These are phyloP conservation scores for Mirounga angustirostris DNA, from an alignment of 2,113 vertebrate species.

Conservation along the genomic window DNA sequence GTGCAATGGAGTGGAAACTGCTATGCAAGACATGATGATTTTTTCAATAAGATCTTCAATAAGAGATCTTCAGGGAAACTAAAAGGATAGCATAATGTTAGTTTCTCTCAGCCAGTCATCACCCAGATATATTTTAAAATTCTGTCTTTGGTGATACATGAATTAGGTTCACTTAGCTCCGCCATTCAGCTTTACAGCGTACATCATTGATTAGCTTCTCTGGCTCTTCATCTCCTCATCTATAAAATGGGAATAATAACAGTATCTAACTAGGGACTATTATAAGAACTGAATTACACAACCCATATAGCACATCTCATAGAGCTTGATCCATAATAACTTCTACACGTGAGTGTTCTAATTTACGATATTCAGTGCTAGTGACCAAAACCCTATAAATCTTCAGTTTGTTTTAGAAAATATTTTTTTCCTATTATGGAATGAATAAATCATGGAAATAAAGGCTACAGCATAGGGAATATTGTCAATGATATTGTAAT, in stretches of 20 bases:
- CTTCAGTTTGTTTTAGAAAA: constrained; percentile 7
- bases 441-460: background rate
- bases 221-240: background rate
- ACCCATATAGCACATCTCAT: background rate
- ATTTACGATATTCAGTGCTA: background rate
- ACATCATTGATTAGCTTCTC: background rate
- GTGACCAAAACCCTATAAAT: background rate
- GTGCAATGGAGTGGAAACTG: background rate
- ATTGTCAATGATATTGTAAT: background rate
- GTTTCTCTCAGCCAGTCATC: background rate
- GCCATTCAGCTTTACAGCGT: accelerated
- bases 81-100: background rate
- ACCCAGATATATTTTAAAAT: background rate
- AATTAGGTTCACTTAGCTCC: background rate
- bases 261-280: background rate
- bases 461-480: background rate
- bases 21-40: too few relatives aligned
- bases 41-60: background rate
- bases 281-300: background rate
- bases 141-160: background rate
- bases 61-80: background rate
- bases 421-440: background rate
- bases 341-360: background rate
- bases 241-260: background rate
- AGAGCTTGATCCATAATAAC: background rate